These are phyloP conservation scores for Abscondita cerata DNA, from an alignment of 2,888 invertebrate species.

Conservation along the genomic window DNA sequence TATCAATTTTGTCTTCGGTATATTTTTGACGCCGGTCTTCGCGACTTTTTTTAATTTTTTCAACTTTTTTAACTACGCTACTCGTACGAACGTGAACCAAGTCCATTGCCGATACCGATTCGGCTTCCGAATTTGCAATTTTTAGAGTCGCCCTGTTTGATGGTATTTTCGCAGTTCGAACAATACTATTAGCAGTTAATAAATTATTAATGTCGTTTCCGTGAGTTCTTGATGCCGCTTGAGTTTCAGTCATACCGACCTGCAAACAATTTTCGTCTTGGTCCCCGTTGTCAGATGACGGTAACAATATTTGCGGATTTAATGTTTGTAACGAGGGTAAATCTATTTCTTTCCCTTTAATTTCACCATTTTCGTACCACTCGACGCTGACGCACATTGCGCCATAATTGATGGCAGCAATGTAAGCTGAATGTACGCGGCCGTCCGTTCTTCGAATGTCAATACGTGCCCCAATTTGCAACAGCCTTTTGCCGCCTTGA, in stretches of 20 bases:
- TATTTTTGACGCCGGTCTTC: conserved; percentile 93
- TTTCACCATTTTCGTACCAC: conserved; percentile 99
- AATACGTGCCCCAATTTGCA: conserved; percentile 8
- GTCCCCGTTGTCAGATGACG: not conserved
- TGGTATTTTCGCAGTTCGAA: not conserved
- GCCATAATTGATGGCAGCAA: conserved; percentile 90
- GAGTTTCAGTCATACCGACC: no score
- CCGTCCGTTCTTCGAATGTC: conserved; percentile 59
- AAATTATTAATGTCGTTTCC: no score
- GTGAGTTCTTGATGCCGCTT: no score
- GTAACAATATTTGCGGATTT: conserved; percentile 78
- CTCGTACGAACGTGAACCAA: conserved; percentile 66
- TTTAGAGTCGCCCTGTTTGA: not conserved
- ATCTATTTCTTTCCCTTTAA: conserved; percentile 99
- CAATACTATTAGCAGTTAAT: not conserved
- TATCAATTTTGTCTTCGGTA: conserved; percentile 91
- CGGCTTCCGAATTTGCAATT: not conserved
- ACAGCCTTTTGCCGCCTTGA: not conserved
- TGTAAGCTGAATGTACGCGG: conserved; percentile 93
- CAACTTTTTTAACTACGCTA: conserved; percentile 95
- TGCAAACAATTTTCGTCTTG: not conserved
- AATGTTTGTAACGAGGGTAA: conserved; percentile 86
- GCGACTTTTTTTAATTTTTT: conserved; percentile 93
- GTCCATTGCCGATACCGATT: not conserved
- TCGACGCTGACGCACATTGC: conserved; percentile 96